Conservation (phyloP, 2,797 vertebrate genomes). For the Pangasius sanitwongsei region DNA sequence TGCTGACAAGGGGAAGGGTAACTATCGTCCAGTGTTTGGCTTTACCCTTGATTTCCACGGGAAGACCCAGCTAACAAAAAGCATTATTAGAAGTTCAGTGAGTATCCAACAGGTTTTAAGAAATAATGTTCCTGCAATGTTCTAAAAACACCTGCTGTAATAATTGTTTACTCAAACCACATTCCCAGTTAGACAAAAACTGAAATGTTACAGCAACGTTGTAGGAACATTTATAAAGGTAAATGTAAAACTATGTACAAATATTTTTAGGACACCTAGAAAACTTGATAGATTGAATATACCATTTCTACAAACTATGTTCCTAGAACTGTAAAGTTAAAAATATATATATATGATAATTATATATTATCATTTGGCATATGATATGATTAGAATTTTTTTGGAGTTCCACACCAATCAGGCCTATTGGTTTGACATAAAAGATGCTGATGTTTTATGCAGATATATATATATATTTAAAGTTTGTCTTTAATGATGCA, state of each 20-base stretch:
- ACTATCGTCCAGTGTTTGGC: background rate
- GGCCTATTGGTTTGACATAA: background rate
- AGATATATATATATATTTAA: background rate
- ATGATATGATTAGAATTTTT: background rate
- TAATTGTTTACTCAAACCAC: background rate
- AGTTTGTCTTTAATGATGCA: background rate
- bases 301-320: background rate
- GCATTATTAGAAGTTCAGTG: background rate
- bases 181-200: background rate
- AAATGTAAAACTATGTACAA: background rate
- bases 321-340: background rate
- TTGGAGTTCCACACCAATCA: background rate
- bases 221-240: background rate
- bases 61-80: background rate
- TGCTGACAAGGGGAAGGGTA: background rate
- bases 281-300: background rate
- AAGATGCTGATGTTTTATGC: background rate
- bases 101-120: background rate
- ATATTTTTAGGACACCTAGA: background rate
- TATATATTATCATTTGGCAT: background rate
- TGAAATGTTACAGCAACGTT: background rate
- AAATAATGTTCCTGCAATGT: background rate
- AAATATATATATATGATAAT: background rate
- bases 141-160: background rate
- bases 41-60: background rate